Evolutionary conservation across 2,113 vertebrate species (phyloP).

Genomic region (Gambusia affinis): DNA sequence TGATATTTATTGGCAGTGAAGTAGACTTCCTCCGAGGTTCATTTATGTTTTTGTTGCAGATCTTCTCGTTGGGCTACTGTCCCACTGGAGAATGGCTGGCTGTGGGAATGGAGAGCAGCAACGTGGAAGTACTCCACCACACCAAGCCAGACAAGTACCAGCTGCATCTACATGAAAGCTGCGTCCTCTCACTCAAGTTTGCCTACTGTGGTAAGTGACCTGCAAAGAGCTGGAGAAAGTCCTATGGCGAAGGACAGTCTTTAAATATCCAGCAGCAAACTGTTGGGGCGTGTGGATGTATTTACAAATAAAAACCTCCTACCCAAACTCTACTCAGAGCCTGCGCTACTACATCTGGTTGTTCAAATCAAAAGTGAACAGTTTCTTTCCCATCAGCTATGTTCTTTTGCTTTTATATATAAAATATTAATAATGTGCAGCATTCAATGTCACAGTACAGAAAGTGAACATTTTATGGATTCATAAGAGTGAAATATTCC

Average conservation of each 20-base stretch:
- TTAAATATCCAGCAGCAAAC: neutral
- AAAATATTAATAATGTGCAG: too few species aligned
- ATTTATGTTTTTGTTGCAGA: constrained; percentile 71
- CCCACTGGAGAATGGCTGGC: constrained; percentile 96
- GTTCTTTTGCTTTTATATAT: too few species aligned
- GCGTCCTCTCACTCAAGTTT: constrained; percentile 96
- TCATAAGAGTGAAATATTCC: neutral
- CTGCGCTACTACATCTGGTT: neutral
- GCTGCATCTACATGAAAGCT: constrained; percentile 97
- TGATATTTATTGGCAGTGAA: neutral
- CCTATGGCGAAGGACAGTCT: neutral
- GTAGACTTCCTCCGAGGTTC: neutral
- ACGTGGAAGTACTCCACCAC: constrained; percentile 95
- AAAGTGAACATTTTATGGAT: neutral
- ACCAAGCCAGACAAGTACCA: constrained; percentile 98
- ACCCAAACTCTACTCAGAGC: neutral
- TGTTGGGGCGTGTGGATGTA: too few species aligned
- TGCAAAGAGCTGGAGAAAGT: neutral
- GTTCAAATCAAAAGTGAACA: too few species aligned
- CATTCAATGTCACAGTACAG: too few species aligned
- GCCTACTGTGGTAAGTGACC: constrained; percentile 90
- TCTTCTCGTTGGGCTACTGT: constrained; percentile 97
- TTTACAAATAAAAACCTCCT: too few species aligned
- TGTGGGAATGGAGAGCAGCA: constrained; percentile 98
- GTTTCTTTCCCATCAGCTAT: too few species aligned